These are phyloP conservation scores for Atherinomorus stipes DNA, from an alignment of 2,113 vertebrate genomes.

Conservation along the genomic window DNA sequence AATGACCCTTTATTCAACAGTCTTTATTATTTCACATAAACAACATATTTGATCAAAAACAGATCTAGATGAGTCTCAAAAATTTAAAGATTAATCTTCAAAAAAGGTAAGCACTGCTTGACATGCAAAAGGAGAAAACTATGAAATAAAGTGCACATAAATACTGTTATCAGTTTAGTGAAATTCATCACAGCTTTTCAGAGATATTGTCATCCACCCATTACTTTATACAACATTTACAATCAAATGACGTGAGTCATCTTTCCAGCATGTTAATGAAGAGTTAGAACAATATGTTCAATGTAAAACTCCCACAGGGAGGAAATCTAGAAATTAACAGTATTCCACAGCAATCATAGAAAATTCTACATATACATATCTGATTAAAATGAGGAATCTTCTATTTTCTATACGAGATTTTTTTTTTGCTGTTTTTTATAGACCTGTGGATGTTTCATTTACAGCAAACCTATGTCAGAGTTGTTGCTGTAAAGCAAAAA, in stretches of 20 bases:
- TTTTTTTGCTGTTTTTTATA: conserved; percentile 81
- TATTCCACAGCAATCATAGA: neutral
- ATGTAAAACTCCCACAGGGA: conserved; percentile 70
- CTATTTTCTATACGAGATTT: conserved; percentile 73
- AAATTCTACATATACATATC: neutral
- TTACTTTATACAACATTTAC: too few species aligned
- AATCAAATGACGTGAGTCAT: neutral
- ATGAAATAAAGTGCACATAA: conserved; percentile 61
- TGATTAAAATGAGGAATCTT: neutral
- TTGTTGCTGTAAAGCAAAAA: conserved; percentile 67
- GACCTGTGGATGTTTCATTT: conserved; percentile 65
- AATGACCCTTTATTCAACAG: neutral
- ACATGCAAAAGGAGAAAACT: neutral
- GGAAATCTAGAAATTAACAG: conserved; percentile 21
- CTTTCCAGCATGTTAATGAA: conserved; percentile 22
- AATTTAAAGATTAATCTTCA: conserved; percentile 6
- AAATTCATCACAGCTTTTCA: conserved; percentile 56
- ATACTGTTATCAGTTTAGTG: conserved; percentile 22
- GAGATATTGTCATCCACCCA: too few species aligned
- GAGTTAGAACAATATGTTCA: conserved; percentile 75
- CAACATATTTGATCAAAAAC: neutral
- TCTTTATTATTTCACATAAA: neutral
- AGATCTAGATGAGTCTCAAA: neutral
- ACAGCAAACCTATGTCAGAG: conserved; percentile 62
- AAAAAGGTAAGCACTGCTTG: neutral